Base-by-base conservation (phyloP, 2,113 vertebrate species). In the Semicossyphus pulcher region DNA sequence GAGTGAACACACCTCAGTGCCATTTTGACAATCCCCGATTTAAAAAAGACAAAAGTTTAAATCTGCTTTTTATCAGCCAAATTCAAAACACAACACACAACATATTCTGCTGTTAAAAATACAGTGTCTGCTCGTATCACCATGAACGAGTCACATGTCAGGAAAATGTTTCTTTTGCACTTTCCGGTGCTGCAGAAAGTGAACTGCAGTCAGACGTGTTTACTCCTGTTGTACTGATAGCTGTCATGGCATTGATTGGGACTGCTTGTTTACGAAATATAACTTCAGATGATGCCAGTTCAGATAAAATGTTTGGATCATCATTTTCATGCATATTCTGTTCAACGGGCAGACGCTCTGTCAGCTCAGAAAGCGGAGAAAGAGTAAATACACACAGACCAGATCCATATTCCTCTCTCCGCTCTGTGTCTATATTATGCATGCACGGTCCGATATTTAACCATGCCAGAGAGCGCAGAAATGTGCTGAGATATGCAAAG, bases 391-490 rank as follows among this genome's bases (percentile, higher is more conserved):
- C 37, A 76, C 65, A 44, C 34, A 53, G 49, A 70, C 44, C 39
- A 69, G 68, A 78, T 73, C 70, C 37, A 80, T 66, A 67, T 75
- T 60, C 72, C 56, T 70, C 56, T 70, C 44, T 20, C 26, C 36
- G 5, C 41, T 34, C 10, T 42, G 45, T 68, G 12, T 54, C 64
- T 70, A 6, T 58, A 52, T 80, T 83, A 76, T 83, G 44, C 48
- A 72, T 77, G 53, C 44, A 70, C 29, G 51, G 41, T 70, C 63
- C 36, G 76, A 65, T 80, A 83, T 85, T 85, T 76, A 86, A 75
- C 69, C 20, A 57, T 53, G 41, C 53, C 41, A 67, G 48, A 44
- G 54, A 71, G 72, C 21, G 37, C 65, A n/a, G 7, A 49, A 68
- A 83, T 59, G 64, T 74, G 78, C 76, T 70, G 65, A 83, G 69